Evolutionary conservation across 2,888 invertebrate genomes (phyloP).

Genomic region (Lithophane socia): DNA sequence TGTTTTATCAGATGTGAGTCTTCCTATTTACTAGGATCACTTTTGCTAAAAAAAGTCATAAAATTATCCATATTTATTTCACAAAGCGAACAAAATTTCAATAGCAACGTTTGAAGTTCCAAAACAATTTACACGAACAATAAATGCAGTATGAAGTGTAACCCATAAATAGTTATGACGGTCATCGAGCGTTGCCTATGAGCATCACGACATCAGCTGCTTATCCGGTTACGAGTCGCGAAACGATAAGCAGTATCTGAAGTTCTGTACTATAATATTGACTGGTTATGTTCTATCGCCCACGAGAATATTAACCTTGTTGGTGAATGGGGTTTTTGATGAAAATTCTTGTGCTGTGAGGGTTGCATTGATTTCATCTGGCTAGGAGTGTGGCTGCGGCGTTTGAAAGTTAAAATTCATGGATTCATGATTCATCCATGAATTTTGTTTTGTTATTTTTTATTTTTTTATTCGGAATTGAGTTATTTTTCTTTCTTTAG

Average conservation of each 20-base stretch:
- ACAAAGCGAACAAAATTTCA: not conserved
- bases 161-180: constrained; percentile 64
- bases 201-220: constrained; percentile 38
- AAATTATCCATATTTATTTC: not conserved
- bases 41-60: not conserved
- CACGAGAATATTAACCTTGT: constrained; percentile 18
- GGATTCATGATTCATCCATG: no score
- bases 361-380: not conserved
- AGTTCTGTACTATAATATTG: constrained; percentile 31
- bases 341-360: constrained; percentile 4
- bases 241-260: constrained; percentile 53
- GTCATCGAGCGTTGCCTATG: constrained; percentile 50
- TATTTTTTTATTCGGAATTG: no score
- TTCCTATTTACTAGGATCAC: no score
- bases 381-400: not conserved
- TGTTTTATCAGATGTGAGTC: not conserved
- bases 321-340: constrained; percentile 9
- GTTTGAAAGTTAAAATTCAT: not conserved
- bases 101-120: constrained; percentile 10
- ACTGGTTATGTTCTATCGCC: constrained; percentile 35
- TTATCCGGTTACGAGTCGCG: constrained; percentile 52
- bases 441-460: no score
- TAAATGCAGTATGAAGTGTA: constrained; percentile 31
- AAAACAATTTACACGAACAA: constrained; percentile 20
- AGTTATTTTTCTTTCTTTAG: not conserved